Conservation (phyloP, 2,113 vertebrate genomes). For the Clarias magur region DNA sequence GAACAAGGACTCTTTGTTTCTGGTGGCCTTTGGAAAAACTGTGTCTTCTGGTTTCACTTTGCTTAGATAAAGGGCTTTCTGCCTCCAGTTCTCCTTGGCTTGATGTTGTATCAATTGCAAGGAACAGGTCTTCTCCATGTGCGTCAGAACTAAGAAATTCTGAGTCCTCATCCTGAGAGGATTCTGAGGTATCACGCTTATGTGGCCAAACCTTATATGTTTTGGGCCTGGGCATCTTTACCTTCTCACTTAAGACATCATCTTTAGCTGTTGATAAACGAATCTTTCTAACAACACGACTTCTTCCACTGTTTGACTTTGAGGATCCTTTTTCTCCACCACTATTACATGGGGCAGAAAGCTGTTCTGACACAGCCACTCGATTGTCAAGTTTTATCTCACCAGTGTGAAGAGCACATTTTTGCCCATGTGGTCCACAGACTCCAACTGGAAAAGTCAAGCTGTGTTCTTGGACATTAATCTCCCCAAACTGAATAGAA, state of each 20-base stretch:
- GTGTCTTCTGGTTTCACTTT: slow-evolving; percentile 47
- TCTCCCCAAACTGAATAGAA: slow-evolving; percentile 63
- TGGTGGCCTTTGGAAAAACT: slow-evolving; percentile 53
- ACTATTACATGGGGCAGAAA: slow-evolving; percentile 57
- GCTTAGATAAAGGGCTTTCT: slow-evolving; percentile 58
- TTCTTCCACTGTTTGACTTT: slow-evolving; percentile 55
- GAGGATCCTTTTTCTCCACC: slow-evolving; percentile 50
- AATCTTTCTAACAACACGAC: slow-evolving; percentile 66
- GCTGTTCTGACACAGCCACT: slow-evolving; percentile 62
- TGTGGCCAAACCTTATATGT: slow-evolving; percentile 48
- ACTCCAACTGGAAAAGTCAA: slow-evolving; percentile 69
- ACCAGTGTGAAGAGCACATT: slow-evolving; percentile 69
- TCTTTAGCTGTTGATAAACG: slow-evolving; percentile 65
- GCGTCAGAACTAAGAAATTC: slow-evolving; percentile 65
- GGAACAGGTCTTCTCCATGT: slow-evolving; percentile 65
- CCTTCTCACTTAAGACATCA: slow-evolving; percentile 57
- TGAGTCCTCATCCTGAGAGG: slow-evolving; percentile 69
- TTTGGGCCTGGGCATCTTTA: slow-evolving; percentile 52
- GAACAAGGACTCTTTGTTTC: slow-evolving; percentile 59
- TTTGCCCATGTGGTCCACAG: slow-evolving; percentile 65
- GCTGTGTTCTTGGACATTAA: slow-evolving; percentile 63
- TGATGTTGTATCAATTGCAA: slow-evolving; percentile 61
- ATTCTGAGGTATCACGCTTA: slow-evolving; percentile 58
- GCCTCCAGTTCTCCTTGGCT: slow-evolving; percentile 70
- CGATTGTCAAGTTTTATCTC: slow-evolving; percentile 60